Percentiles rank a stretch among this genome's conserved stretches.
Conservation (phyloP, 2,797 vertebrate genomes). For the Lepilemur ruficaudatus region DNA sequence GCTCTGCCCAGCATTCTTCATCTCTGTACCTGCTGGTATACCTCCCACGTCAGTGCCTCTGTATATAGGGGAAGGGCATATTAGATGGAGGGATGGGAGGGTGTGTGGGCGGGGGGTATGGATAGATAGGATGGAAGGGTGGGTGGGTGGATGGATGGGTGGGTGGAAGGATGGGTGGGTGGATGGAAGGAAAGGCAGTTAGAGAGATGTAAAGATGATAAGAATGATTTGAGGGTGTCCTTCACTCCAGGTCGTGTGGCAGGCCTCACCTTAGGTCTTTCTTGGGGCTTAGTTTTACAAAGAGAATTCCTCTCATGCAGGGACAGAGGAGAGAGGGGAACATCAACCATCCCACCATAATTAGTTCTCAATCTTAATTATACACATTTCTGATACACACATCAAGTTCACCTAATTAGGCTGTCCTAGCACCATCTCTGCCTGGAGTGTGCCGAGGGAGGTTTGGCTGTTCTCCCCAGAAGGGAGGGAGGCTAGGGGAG, state of each 20-base stretch:
- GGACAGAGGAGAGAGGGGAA: slow-evolving; percentile 8
- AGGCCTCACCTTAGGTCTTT: not conserved
- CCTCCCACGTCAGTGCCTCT: not conserved
- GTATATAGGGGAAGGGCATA: not conserved
- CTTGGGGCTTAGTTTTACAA: not conserved
- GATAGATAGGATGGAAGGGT: no score
- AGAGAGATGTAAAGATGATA: not conserved
- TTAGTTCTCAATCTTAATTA: slow-evolving; percentile 77
- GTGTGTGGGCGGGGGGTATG: not conserved
- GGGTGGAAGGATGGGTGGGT: no score
- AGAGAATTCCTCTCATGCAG: not conserved
- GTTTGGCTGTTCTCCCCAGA: not conserved
- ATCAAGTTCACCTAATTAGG: slow-evolving; percentile 76
- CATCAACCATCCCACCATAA: slow-evolving; percentile 53
- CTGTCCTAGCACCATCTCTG: not conserved
- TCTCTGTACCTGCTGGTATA: not conserved
- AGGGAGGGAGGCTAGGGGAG: not conserved
- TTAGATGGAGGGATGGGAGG: no score
- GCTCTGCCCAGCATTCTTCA: not conserved
- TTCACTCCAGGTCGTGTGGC: not conserved
- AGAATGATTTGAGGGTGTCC: not conserved
- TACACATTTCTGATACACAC: slow-evolving; percentile 72
- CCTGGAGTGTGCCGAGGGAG: not conserved
- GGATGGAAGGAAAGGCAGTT: no score
- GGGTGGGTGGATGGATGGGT: not conserved